Conservation (phyloP, 2,888 invertebrate species). For the Plebejus argus region DNA sequence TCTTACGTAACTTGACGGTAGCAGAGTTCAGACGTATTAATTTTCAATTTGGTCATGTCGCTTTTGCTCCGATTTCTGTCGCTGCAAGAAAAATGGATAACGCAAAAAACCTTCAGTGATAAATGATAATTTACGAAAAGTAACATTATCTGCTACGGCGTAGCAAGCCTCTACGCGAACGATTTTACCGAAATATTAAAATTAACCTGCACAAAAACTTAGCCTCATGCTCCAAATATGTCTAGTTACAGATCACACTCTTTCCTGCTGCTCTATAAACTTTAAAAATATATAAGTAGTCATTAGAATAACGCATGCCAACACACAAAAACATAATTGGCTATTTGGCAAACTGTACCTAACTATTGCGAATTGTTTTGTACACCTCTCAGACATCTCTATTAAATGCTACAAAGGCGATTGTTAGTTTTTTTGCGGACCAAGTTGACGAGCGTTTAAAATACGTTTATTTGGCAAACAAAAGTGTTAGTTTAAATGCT, state of each 20-base stretch:
- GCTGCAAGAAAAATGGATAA: no score
- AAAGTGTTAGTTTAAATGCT: not conserved
- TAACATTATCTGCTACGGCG: not conserved
- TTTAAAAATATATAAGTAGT: not conserved
- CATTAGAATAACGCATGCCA: not conserved
- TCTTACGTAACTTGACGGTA: no score
- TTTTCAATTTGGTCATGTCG: not conserved
- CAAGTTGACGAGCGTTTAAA: not conserved
- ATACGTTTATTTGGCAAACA: not conserved
- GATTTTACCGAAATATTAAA: not conserved
- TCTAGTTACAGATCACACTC: not conserved
- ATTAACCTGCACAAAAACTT: not conserved
- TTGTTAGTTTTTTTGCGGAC: not conserved
- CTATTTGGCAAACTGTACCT: conserved; percentile 9
- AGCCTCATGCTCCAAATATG: not conserved
- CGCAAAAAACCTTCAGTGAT: no score
- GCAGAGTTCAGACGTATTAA: no score
- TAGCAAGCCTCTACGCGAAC: not conserved
- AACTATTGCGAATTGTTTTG: conserved; percentile 4
- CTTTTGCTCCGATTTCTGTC: not conserved
- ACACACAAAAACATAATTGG: conserved; percentile 7
- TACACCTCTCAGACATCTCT: not conserved
- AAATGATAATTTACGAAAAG: not conserved
- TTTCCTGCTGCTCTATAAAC: not conserved
- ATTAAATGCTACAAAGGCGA: not conserved